Conservation (phyloP, 2,113 vertebrate genomes). For the Glareola pratincola region DNA sequence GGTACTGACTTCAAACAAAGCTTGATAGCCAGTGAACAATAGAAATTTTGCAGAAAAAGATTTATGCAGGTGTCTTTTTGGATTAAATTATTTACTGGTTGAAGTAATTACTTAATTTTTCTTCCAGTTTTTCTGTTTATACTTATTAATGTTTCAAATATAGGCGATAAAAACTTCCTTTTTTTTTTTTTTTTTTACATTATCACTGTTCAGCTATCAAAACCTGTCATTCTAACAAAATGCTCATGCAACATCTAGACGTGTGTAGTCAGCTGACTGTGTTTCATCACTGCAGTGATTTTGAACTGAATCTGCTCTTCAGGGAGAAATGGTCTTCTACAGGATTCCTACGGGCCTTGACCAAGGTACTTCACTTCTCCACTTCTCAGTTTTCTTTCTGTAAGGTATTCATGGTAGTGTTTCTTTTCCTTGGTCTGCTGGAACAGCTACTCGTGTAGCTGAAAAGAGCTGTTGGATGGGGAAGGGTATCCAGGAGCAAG, state of each 20-base stretch:
- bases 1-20: neutral
- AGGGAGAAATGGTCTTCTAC: neutral
- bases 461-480: neutral
- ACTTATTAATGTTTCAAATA: neutral
- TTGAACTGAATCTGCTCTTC: neutral
- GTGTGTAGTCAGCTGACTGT: neutral
- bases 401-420: neutral
- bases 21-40: neutral
- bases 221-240: neutral
- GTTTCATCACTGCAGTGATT: neutral
- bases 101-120: constrained; percentile 2
- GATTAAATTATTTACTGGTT: constrained; percentile 1
- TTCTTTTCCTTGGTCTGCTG: neutral
- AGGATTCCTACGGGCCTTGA: neutral
- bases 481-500: neutral
- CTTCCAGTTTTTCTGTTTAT: neutral
- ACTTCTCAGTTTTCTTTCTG: neutral
- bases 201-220: neutral
- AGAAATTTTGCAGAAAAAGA: neutral
- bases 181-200: neutral
- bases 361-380: neutral
- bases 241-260: neutral
- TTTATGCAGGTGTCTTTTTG: neutral
- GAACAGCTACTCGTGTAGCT: neutral
- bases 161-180: neutral